Percentiles rank a stretch among this genome's conserved stretches.
phyloP scores from a whole-genome alignment of 2,888 invertebrate genomes.

The Aproaerema taeniolella region DNA sequence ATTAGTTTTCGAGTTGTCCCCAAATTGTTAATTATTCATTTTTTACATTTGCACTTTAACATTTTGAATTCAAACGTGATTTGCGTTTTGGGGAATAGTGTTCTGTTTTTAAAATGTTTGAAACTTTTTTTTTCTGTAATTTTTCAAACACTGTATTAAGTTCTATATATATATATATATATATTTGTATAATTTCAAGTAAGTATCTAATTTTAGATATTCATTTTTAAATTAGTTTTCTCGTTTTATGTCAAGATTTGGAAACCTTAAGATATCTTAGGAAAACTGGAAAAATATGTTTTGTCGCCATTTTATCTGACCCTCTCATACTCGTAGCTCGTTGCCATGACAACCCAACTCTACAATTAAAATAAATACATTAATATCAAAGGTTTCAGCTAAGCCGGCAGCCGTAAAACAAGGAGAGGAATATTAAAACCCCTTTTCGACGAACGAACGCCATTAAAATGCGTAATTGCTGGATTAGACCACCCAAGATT shows the following conservation, averaged over 20 bases:
- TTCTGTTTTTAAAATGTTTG: neutral
- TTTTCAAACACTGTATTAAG: no score
- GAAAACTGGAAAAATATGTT: no score
- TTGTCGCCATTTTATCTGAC: neutral
- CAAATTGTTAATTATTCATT: slow-evolving; percentile 18
- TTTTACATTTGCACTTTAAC: slow-evolving; percentile 5
- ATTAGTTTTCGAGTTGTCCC: slow-evolving; percentile 49
- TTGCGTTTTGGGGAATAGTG: no score
- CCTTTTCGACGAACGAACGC: slow-evolving; percentile 54
- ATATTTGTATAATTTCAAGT: no score
- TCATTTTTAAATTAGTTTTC: no score
- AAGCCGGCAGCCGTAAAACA: slow-evolving; percentile 61
- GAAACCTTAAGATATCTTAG: no score
- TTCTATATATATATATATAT: no score
- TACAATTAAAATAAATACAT: slow-evolving; percentile 48
- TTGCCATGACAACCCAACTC: slow-evolving; percentile 20
- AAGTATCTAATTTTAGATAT: no score
- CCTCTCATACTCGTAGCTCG: neutral
- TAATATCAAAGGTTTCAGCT: slow-evolving; percentile 42
- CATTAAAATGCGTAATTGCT: slow-evolving; percentile 77
- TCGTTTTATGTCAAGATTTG: no score
- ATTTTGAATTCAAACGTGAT: neutral
- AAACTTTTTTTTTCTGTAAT: neutral
- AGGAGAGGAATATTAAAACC: slow-evolving; percentile 74
- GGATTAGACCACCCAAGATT: slow-evolving; percentile 74